phyloP scores from a whole-genome alignment of 1,140 invertebrate genomes.

The Drosophila mojavensis region DNA sequence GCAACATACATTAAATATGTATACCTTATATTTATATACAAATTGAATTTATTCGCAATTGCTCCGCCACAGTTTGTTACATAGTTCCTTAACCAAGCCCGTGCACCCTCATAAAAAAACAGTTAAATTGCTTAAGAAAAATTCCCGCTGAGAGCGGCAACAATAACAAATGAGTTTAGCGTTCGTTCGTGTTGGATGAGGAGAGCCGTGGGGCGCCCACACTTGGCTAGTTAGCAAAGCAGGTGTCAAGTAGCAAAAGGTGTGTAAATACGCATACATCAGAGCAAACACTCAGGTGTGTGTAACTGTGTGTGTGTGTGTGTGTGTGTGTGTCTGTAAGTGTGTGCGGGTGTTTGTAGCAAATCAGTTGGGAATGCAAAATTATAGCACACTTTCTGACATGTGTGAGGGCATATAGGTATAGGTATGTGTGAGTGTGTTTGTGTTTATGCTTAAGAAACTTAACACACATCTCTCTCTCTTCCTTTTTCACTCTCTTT shows the following conservation, averaged over 20 bases:
- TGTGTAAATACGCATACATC: background rate
- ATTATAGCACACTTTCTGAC: constrained; percentile 19
- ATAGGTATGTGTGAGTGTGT: background rate
- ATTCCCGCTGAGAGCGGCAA: background rate
- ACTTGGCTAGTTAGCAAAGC: background rate
- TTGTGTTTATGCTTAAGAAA: background rate
- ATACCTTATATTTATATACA: too few relatives aligned
- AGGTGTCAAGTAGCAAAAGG: constrained; percentile 30
- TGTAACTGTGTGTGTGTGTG: background rate
- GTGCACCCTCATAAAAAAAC: too few relatives aligned
- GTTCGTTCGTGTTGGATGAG: too few relatives aligned
- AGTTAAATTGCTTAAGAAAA: background rate
- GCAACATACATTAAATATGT: too few relatives aligned
- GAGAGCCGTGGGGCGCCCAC: background rate
- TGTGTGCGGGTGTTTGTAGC: background rate
- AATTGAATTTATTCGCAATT: too few relatives aligned
- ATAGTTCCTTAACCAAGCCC: too few relatives aligned
- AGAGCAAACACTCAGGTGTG: background rate
- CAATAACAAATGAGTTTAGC: too few relatives aligned
- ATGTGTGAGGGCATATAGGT: background rate
- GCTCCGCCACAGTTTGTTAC: too few relatives aligned
- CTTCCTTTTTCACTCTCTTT: background rate
- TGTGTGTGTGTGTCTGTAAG: background rate
- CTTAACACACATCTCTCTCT: background rate
- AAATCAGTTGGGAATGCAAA: constrained; percentile 34